Percentiles rank a stretch among this genome's conserved stretches.
phyloP scores from a whole-genome alignment of 2,113 vertebrate species.

The Pseudopodoces humilis region DNA sequence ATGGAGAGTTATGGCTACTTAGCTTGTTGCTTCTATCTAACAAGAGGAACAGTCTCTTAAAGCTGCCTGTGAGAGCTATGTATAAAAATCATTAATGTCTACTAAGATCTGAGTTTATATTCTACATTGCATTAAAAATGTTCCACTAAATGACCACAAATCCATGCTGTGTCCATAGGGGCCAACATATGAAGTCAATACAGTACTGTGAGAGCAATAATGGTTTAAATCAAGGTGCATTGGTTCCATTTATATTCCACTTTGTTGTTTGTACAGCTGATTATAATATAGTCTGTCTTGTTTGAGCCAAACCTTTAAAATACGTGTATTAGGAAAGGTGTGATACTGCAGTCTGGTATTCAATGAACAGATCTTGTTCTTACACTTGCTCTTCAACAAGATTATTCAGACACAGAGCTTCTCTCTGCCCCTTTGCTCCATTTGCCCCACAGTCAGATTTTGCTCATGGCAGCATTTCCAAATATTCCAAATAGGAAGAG shows the following conservation, averaged over 20 bases:
- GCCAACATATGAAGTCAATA: background rate
- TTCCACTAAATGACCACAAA: background rate
- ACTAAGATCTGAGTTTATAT: background rate
- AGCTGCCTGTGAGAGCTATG: background rate
- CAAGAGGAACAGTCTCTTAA: background rate
- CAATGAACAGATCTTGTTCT: background rate
- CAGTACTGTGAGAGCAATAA: background rate
- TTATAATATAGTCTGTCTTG: background rate
- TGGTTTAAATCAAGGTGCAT: background rate
- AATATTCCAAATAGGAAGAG: background rate
- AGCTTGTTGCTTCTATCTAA: background rate
- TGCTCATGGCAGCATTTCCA: background rate
- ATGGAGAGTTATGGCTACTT: background rate
- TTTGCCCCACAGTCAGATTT: background rate
- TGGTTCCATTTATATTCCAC: background rate
- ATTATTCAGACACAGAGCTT: background rate
- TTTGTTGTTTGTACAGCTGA: constrained; percentile 32
- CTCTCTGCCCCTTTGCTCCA: background rate
- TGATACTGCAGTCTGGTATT: background rate
- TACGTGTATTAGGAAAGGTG: background rate
- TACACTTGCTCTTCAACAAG: background rate
- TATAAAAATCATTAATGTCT: background rate
- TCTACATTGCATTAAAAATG: background rate
- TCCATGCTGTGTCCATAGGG: background rate
- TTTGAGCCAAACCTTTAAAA: constrained; percentile 32